Evolutionary conservation across 2,888 invertebrate species (phyloP).

Genomic region (Drosophila subsilvestris): DNA sequence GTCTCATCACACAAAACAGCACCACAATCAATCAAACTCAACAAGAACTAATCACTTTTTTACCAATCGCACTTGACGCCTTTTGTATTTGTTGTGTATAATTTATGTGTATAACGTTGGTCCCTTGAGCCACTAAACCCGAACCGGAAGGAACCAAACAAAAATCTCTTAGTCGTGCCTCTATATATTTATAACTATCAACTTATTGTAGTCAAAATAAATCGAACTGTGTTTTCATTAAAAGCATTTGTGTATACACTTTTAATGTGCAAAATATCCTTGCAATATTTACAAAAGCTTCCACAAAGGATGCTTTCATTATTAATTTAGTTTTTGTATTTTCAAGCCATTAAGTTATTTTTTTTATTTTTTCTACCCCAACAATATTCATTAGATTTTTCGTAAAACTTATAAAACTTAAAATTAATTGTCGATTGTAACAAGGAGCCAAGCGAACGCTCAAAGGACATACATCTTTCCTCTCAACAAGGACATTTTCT

Average conservation of each 20-base stretch:
- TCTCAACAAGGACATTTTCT: neutral
- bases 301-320: too few relatives aligned
- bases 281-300: neutral
- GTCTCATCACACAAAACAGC: conserved; percentile 21
- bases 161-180: conserved; percentile 71
- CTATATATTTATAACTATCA: conserved; percentile 59
- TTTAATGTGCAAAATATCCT: neutral
- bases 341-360: neutral
- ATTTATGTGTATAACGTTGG: conserved; percentile 51
- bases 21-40: conserved; percentile 56
- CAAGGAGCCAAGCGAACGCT: neutral
- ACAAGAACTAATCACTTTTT: conserved; percentile 52
- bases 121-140: conserved; percentile 5
- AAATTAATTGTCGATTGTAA: too few relatives aligned
- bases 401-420: too few relatives aligned
- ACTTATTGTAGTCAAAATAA: conserved; percentile 60
- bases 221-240: conserved; percentile 63
- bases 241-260: conserved; percentile 46
- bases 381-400: too few relatives aligned
- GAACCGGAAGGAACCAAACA: conserved; percentile 38
- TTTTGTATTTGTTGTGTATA: conserved; percentile 59
- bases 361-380: neutral
- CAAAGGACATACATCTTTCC: too few relatives aligned
- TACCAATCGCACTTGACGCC: conserved; percentile 46
- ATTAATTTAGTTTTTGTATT: neutral